These are phyloP conservation scores for Folsomia candida DNA, from an alignment of 2,888 invertebrate genomes.

Conservation along the genomic window DNA sequence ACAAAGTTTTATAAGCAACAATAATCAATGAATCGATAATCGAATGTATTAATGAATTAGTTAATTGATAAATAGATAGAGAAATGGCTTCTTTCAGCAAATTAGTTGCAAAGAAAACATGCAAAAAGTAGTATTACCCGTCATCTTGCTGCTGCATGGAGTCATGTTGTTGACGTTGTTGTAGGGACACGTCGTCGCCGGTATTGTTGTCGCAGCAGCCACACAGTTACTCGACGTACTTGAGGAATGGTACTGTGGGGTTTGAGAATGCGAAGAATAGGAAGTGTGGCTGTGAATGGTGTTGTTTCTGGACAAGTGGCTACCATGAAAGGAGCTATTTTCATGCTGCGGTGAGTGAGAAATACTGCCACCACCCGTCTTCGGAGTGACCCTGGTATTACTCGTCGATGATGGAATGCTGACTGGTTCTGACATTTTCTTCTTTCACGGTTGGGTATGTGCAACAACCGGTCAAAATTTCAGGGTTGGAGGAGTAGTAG, in stretches of 20 bases:
- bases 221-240: not conserved
- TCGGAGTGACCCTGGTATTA: constrained; percentile 31
- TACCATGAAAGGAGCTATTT: not conserved
- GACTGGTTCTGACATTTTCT: constrained; percentile 37
- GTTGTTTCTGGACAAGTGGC: constrained; percentile 12
- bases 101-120: not conserved
- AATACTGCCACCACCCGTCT: constrained; percentile 42
- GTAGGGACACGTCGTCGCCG: not conserved
- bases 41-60: not conserved
- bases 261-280: constrained; percentile 11
- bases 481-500: too few species aligned
- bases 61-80: not conserved
- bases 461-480: not conserved
- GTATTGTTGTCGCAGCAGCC: not conserved
- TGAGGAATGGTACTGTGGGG: constrained; percentile 2
- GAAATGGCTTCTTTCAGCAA: too few species aligned
- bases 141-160: constrained; percentile 12
- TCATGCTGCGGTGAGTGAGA: constrained; percentile 38
- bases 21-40: not conserved
- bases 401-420: constrained; percentile 32
- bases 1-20: constrained; percentile 19
- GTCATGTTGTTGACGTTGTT: not conserved
- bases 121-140: too few species aligned
- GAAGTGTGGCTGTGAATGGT: constrained; percentile 6
- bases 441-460: too few species aligned